Evolutionary conservation across 2,797 vertebrate species (phyloP).

Genomic region (Takifugu ocellatus): DNA sequence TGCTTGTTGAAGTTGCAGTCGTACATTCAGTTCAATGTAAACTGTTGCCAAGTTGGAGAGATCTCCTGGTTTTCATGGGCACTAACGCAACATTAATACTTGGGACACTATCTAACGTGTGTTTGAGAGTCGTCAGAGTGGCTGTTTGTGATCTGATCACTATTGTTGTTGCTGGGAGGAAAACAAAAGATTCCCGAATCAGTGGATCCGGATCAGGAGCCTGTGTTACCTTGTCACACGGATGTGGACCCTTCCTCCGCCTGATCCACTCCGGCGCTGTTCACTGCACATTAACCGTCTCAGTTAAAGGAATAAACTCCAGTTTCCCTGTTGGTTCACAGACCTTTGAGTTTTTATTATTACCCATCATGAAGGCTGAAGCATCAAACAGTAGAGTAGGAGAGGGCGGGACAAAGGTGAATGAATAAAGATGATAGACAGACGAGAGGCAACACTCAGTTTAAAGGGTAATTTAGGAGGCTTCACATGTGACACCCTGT

Average conservation of each 20-base stretch:
- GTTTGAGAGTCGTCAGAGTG: constrained; percentile 24
- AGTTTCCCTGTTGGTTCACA: constrained; percentile 45
- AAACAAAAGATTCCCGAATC: too few species aligned
- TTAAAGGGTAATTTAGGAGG: neutral
- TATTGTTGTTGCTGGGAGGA: constrained; percentile 40
- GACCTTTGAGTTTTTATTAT: constrained; percentile 16
- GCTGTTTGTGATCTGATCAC: constrained; percentile 48
- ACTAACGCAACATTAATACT: constrained; percentile 56
- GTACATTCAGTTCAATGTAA: constrained; percentile 24
- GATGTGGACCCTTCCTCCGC: constrained; percentile 20
- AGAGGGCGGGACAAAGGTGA: too few species aligned
- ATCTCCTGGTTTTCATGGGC: constrained; percentile 41
- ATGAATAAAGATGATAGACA: too few species aligned
- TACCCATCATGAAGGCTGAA: too few species aligned
- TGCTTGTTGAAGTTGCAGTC: constrained; percentile 16
- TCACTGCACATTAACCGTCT: constrained; percentile 64
- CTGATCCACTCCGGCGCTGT: constrained; percentile 37
- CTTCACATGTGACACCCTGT: too few species aligned
- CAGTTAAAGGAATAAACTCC: constrained; percentile 70
- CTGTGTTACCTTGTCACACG: constrained; percentile 35
- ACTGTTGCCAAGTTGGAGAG: constrained; percentile 26
- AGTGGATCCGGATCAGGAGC: constrained; percentile 37
- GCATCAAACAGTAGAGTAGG: too few species aligned
- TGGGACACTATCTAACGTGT: constrained; percentile 55
- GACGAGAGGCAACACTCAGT: too few species aligned